phyloP scores from a whole-genome alignment of 2,797 vertebrate species.

The Siniperca scherzeri region DNA sequence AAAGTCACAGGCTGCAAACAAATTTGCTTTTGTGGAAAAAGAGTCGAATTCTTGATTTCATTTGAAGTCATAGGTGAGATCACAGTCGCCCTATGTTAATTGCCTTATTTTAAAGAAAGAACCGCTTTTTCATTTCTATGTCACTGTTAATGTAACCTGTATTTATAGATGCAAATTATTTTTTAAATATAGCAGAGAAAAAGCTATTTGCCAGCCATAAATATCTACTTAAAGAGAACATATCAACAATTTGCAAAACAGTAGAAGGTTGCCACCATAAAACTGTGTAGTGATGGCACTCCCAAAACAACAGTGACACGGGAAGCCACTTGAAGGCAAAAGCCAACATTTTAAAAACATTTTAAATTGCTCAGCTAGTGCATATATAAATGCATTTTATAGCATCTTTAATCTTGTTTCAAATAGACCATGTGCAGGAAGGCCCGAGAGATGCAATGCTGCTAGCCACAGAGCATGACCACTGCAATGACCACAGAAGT shows the following conservation, averaged over 20 bases:
- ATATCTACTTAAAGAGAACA: neutral
- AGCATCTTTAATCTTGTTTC: neutral
- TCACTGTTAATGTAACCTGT: neutral
- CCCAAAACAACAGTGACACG: neutral
- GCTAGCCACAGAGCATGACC: neutral
- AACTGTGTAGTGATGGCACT: neutral
- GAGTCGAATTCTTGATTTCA: slow-evolving; percentile 8
- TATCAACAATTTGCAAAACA: neutral
- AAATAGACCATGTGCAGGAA: neutral
- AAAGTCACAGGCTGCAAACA: too few relatives aligned
- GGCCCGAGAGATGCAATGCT: neutral
- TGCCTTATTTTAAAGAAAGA: neutral
- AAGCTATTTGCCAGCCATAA: neutral
- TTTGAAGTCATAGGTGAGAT: neutral
- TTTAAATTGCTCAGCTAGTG: neutral
- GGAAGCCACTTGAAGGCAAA: neutral
- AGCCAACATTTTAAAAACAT: neutral
- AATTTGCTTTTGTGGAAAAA: slow-evolving; percentile 4
- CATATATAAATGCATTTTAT: neutral
- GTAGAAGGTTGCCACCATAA: neutral
- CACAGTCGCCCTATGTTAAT: too few relatives aligned
- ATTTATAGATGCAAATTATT: neutral
- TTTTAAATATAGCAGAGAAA: neutral
- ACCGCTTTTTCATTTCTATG: neutral
- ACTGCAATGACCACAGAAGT: neutral